Conservation (phyloP, 1,140 invertebrate species). For the Helicorthomorpha holstii region DNA sequence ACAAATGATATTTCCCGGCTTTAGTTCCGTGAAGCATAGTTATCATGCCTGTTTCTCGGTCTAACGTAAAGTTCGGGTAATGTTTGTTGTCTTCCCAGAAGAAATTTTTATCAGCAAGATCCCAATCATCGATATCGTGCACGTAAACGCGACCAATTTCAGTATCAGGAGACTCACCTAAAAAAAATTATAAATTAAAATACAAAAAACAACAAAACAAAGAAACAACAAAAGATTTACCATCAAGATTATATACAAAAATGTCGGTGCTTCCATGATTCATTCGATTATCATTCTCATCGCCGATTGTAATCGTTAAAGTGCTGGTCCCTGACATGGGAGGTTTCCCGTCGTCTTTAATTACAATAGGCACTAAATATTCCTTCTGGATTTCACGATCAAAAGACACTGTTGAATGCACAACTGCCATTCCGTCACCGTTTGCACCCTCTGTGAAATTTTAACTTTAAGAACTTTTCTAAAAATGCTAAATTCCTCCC, state of each 20-base stretch:
- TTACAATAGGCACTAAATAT: conserved; percentile 83
- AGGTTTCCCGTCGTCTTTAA: conserved; percentile 75
- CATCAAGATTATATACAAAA: conserved; percentile 84
- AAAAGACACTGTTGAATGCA: conserved; percentile 73
- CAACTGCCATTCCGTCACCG: conserved; percentile 86
- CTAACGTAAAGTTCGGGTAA: conserved; percentile 58
- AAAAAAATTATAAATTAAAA: not conserved
- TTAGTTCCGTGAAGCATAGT: conserved; percentile 80
- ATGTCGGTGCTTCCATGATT: conserved; percentile 89
- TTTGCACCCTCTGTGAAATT: conserved; percentile 63
- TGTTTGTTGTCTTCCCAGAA: conserved; percentile 65
- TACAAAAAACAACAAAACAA: not conserved
- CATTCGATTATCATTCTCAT: conserved; percentile 93
- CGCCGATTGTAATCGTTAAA: conserved; percentile 85
- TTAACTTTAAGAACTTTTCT: not conserved
- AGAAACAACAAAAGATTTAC: conserved; percentile 21
- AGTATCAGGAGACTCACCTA: conserved; percentile 36
- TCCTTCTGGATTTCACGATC: conserved; percentile 91
- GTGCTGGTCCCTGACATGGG: conserved; percentile 90
- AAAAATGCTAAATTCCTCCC: too few relatives aligned
- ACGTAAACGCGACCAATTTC: conserved; percentile 91
- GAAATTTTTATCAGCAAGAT: conserved; percentile 90
- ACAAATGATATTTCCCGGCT: conserved; percentile 60
- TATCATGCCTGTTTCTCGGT: conserved; percentile 85
- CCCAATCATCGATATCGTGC: conserved; percentile 93